Base-by-base conservation (phyloP, 2,113 vertebrate genomes). In the Sander lucioperca region DNA sequence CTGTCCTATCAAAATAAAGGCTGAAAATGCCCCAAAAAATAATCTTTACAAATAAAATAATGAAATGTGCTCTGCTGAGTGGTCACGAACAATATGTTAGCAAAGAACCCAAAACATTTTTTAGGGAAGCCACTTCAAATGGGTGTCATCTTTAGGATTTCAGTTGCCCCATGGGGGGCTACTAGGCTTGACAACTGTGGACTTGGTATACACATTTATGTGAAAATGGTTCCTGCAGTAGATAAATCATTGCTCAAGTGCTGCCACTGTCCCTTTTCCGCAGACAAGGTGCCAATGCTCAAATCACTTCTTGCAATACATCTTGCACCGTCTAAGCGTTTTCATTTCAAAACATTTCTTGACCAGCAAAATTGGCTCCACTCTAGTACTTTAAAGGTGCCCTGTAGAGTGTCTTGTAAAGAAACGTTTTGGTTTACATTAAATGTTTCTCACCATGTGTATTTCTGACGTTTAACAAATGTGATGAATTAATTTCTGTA, bases 11-110 rank as follows among this genome's bases (percentile, higher is more conserved):
- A 33, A 33, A 33, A 33, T 33, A 33, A 33, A 33, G 30, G 30
- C 30, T 33, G 30, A 33, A 33, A 33, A 33, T 5, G 30, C 30
- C 30, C 30, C 30, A 5, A 33, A 5, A 5, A 5, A 33, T 30
- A 30, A 30, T 30, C 30, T 30, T 30, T 30, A 30, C 4, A 30
- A 3, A 30, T 5, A 5, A 33, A 86, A 81, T 81, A 51, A 81
- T 69, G 62, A 65, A 77, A 58, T 36, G 43, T 86, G 43, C 82
- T 63, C 65, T 79, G 64, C 39, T 53, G 59, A 72, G 45, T 50
- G 19, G 65, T 66, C 45, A 47, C 39, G 47, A 7, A 83, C 43
- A 76, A 77, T 19, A 64, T 62, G 9, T 83, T 85, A 80, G 51
- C n/a, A 27, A 76, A 53, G 36, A 79, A 67, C 21, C 75, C 73